phyloP scores from a whole-genome alignment of 2,888 invertebrate genomes.

The Pyrgus malvae region DNA sequence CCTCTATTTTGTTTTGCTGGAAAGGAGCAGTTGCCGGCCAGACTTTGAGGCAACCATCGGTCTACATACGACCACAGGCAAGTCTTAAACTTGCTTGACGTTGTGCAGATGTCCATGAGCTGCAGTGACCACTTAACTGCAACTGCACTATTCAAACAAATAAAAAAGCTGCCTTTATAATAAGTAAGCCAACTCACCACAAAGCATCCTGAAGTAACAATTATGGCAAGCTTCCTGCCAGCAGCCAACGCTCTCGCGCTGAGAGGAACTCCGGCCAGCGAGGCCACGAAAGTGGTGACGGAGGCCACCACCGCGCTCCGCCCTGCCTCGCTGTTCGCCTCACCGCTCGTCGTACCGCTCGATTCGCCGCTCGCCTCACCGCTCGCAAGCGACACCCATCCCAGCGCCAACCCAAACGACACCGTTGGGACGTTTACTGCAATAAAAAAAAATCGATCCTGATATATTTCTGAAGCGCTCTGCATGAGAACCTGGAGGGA shows the following conservation, averaged over 20 bases:
- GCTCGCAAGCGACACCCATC: constrained; percentile 64
- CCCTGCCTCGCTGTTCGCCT: constrained; percentile 33
- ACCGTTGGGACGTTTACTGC: constrained; percentile 61
- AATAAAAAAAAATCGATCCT: not conserved
- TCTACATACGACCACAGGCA: too few relatives aligned
- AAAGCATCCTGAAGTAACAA: constrained; percentile 52
- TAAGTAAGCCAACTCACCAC: constrained; percentile 41
- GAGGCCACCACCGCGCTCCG: constrained; percentile 47
- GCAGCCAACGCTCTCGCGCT: constrained; percentile 49
- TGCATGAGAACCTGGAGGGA: not conserved
- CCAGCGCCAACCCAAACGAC: constrained; percentile 61
- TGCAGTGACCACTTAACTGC: too few relatives aligned
- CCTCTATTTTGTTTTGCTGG: too few relatives aligned
- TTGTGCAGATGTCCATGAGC: too few relatives aligned
- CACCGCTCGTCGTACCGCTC: not conserved
- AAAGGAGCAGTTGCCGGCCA: too few relatives aligned
- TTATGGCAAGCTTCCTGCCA: constrained; percentile 52
- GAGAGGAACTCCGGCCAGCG: constrained; percentile 55
- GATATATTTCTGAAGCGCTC: too few relatives aligned
- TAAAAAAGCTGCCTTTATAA: too few relatives aligned
- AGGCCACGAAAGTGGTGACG: constrained; percentile 44
- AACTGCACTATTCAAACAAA: too few relatives aligned
- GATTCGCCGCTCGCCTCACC: constrained; percentile 42
- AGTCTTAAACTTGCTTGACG: too few relatives aligned
- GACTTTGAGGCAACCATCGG: too few relatives aligned